Base-by-base conservation (phyloP, 2,113 vertebrate species). In the Cromileptes altivelis region DNA sequence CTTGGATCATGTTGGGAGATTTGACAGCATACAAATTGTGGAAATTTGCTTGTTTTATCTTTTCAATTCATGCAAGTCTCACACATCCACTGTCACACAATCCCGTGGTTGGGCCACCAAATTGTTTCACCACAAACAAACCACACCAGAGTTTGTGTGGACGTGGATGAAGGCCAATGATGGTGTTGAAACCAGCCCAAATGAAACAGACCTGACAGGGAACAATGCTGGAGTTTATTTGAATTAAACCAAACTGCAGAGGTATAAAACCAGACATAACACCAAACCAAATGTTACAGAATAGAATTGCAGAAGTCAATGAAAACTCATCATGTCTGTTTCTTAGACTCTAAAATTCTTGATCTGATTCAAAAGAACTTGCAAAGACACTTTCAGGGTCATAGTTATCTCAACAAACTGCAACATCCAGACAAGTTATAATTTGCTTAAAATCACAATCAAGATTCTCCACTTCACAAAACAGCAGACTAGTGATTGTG, bases 101-200 rank as follows among this genome's bases (percentile, higher is more conserved):
- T 52, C 27, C 27, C 65, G 57, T 70, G 60, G 58, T 56, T n/a
- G 12, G 58, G 25, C 55, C 52, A 57, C 23, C 52, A 67, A 70
- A n/a, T 67, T 52, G 61, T 15, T 64, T 62, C 53, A 71, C 63
- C 77, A 71, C 69, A 61, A 74, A 70, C 4, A 30, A 55, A 76
- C 78, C 63, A 78, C 63, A 78, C 33, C 13, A 73, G 18, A 68
- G 47, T 63, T 70, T 74, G 25, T 33, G 64, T 76, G 56, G 57
- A 80, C 23, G 56, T 78, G 68, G 65, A 72, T 49, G 0, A 3
- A 64, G 45, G 68, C 55, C 69, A 55, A 4, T 42, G 45, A 15
- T 47, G 47, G 58, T 47, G 57, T 71, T 49, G 15, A 49, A 55
- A 75, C 18, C 37, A 64, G 58, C 4, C 23, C 23, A 55, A 75